These are phyloP conservation scores for Mohoua ochrocephala DNA, from an alignment of 2,113 vertebrate species.

Conservation along the genomic window DNA sequence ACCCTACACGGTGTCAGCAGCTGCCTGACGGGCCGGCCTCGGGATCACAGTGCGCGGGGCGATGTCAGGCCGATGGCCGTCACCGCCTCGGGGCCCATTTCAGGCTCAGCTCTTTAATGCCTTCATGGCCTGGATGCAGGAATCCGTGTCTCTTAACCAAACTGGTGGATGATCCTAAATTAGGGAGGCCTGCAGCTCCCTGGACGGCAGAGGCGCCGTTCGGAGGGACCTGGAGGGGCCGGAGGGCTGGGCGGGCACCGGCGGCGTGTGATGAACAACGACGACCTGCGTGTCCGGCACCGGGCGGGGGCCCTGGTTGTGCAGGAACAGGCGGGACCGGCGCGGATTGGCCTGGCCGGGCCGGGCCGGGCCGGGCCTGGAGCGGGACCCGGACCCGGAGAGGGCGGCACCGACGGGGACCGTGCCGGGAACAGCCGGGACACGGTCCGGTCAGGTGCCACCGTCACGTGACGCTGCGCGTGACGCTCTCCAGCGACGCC, in stretches of 20 bases:
- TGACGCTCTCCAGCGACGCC: fast-evolving
- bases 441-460: fast-evolving
- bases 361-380: too few relatives aligned
- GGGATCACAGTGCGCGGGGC: neutral
- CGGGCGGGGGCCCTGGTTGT: neutral
- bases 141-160: neutral
- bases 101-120: neutral
- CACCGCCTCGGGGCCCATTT: neutral
- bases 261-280: neutral
- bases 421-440: too few relatives aligned
- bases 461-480: neutral
- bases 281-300: neutral
- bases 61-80: neutral
- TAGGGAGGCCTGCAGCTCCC: neutral
- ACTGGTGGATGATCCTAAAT: neutral
- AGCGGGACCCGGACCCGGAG: neutral
- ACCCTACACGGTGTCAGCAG: neutral
- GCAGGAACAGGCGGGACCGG: neutral
- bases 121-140: neutral
- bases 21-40: neutral
- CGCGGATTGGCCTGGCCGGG: neutral
- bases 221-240: neutral
- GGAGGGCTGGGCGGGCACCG: neutral
- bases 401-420: neutral
- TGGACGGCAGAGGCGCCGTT: neutral